These are phyloP conservation scores for Euphonia xanthogaster DNA, from an alignment of 2,797 vertebrate species.

Conservation along the genomic window DNA sequence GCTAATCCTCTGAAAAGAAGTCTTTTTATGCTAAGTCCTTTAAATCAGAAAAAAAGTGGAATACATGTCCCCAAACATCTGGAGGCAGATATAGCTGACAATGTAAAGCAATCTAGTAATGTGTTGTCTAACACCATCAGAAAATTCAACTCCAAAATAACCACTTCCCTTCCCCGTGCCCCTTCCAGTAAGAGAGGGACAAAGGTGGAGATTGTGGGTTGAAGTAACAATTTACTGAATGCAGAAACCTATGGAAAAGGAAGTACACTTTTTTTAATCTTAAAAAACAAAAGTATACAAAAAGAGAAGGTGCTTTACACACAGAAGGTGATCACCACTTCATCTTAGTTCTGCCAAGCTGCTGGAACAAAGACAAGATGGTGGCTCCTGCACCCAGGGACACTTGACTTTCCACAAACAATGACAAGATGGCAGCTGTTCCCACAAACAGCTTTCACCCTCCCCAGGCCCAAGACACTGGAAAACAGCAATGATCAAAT, in stretches of 20 bases:
- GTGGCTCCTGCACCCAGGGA: accelerated
- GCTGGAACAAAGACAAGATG: not conserved
- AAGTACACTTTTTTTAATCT: not conserved
- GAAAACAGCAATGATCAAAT: not conserved
- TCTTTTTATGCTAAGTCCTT: not conserved
- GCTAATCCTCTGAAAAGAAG: not conserved
- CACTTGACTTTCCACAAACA: not conserved
- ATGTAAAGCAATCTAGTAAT: not conserved
- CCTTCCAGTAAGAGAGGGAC: accelerated
- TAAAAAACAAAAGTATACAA: not conserved
- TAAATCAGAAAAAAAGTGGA: not conserved
- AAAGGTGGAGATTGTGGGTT: not conserved
- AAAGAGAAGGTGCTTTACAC: not conserved
- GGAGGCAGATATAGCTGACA: not conserved
- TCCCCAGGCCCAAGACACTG: not conserved
- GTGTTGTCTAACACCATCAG: not conserved
- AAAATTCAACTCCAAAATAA: not conserved
- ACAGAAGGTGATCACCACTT: not conserved
- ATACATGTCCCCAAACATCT: not conserved
- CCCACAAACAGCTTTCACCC: accelerated
- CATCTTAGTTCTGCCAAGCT: accelerated
- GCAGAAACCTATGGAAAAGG: not conserved
- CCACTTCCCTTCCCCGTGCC: not conserved
- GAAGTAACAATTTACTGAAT: not conserved
- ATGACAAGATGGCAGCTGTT: not conserved